These are phyloP conservation scores for Napeogenes sylphis DNA, from an alignment of 2,888 invertebrate species.

Conservation along the genomic window DNA sequence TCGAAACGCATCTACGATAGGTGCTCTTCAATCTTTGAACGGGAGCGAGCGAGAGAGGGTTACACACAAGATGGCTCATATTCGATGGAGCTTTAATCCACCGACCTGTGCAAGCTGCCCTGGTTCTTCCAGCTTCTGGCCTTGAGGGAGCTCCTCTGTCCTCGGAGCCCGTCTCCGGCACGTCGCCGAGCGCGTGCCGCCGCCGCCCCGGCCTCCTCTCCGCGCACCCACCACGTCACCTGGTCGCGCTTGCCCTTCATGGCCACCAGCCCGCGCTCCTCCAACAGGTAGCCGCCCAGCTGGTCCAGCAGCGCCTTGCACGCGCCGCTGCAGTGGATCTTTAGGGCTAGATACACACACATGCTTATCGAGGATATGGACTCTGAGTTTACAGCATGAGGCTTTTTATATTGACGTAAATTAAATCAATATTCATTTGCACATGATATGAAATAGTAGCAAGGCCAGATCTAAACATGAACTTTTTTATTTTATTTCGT, in stretches of 20 bases:
- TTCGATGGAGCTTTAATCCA: too few relatives aligned
- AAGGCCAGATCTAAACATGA: too few relatives aligned
- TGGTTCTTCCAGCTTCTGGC: constrained; percentile 78
- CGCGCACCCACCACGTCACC: constrained; percentile 88
- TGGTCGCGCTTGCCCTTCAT: constrained; percentile 93
- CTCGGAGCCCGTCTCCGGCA: constrained; percentile 44
- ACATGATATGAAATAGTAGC: too few relatives aligned
- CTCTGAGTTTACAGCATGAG: too few relatives aligned
- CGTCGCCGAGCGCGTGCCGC: constrained; percentile 75
- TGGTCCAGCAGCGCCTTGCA: constrained; percentile 83
- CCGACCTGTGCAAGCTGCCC: constrained; percentile 70
- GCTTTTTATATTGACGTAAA: too few relatives aligned
- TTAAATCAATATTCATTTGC: too few relatives aligned
- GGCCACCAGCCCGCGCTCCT: constrained; percentile 85
- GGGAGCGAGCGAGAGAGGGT: too few relatives aligned
- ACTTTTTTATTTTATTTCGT: too few relatives aligned
- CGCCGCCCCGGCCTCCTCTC: constrained; percentile 82
- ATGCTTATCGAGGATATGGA: not conserved
- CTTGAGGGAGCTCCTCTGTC: constrained; percentile 80
- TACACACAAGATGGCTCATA: too few relatives aligned
- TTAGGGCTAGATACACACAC: constrained; percentile 77
- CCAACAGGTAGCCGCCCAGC: constrained; percentile 85
- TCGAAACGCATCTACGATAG: too few relatives aligned
- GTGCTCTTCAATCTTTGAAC: too few relatives aligned
- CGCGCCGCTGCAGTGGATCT: constrained; percentile 88